Conservation (phyloP, 2,888 invertebrate species). For the Plemyria rubiginata region DNA sequence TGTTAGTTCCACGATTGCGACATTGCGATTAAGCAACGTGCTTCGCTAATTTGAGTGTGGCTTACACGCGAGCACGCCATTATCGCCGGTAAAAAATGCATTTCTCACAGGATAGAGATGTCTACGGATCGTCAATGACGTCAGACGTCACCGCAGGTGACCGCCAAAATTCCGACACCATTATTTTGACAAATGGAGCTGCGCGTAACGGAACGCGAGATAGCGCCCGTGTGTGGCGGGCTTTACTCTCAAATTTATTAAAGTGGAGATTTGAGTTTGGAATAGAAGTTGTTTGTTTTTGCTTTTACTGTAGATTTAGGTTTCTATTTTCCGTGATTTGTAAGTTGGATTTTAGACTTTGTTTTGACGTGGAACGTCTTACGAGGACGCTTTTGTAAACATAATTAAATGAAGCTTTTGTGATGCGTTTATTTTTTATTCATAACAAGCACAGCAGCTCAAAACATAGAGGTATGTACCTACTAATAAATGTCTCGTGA, state of each 20-base stretch:
- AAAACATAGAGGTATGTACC: not conserved
- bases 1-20: slow-evolving; percentile 68
- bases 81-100: slow-evolving; percentile 56
- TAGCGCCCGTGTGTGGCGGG: slow-evolving; percentile 52
- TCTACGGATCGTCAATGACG: slow-evolving; percentile 47
- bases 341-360: slow-evolving; percentile 42
- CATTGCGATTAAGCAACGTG: slow-evolving; percentile 64
- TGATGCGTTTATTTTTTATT: slow-evolving; percentile 37
- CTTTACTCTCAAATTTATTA: slow-evolving; percentile 56
- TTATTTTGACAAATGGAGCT: slow-evolving; percentile 78
- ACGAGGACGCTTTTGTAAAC: slow-evolving; percentile 58
- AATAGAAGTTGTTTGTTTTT: slow-evolving; percentile 52
- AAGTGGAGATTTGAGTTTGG: slow-evolving; percentile 50
- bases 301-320: slow-evolving; percentile 51
- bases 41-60: slow-evolving; percentile 66
- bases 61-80: slow-evolving; percentile 70
- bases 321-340: slow-evolving; percentile 47
- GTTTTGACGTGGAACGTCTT: slow-evolving; percentile 54
- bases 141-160: slow-evolving; percentile 46
- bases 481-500: not conserved
- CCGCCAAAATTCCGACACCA: slow-evolving; percentile 67
- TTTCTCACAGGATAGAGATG: slow-evolving; percentile 58
- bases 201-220: slow-evolving; percentile 57
- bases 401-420: slow-evolving; percentile 37
- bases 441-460: slow-evolving; percentile 1